Percentiles rank a stretch among this genome's conserved stretches.
These are phyloP conservation scores for Eilema sororculum DNA, from an alignment of 2,888 invertebrate genomes.

Conservation along the genomic window DNA sequence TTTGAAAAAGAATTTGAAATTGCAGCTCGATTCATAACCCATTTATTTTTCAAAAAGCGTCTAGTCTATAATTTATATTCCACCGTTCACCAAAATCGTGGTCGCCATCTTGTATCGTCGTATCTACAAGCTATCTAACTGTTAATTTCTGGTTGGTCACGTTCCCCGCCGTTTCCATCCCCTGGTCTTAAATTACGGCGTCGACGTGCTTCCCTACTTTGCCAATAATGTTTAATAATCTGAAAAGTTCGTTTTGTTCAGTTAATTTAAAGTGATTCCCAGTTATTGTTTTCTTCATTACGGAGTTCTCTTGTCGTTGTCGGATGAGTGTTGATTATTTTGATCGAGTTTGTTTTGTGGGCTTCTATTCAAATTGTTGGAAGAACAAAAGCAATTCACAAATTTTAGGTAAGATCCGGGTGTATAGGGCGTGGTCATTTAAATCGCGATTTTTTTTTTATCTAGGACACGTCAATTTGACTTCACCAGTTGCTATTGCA, in stretches of 20 bases:
- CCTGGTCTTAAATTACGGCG: constrained; percentile 35
- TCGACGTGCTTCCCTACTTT: constrained; percentile 35
- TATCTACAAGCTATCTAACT: constrained; percentile 31
- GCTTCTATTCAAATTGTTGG: constrained; percentile 15
- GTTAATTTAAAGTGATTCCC: constrained; percentile 32
- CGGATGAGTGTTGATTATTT: constrained; percentile 18
- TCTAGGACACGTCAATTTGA: no score
- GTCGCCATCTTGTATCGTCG: constrained; percentile 30
- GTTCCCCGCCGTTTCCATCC: constrained; percentile 23
- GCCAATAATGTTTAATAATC: constrained; percentile 37
- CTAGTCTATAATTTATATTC: constrained; percentile 32
- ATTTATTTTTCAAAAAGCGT: constrained; percentile 1
- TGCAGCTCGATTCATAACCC: not conserved
- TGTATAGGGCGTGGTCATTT: not conserved
- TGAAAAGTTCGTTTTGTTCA: constrained; percentile 32
- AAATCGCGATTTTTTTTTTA: no score
- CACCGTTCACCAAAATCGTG: constrained; percentile 18
- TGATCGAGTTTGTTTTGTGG: constrained; percentile 18
- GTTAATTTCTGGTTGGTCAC: constrained; percentile 46
- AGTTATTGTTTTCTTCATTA: constrained; percentile 19
- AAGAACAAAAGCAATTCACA: constrained; percentile 4
- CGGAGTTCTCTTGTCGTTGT: constrained; percentile 11
- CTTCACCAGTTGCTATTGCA: no score
- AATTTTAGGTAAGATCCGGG: not conserved
- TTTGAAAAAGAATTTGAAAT: not conserved